A percentile compares a stretch with the other conserved stretches of the same genome.
Conservation (phyloP, 2,797 vertebrate species). For the Acanthopagrus latus region DNA sequence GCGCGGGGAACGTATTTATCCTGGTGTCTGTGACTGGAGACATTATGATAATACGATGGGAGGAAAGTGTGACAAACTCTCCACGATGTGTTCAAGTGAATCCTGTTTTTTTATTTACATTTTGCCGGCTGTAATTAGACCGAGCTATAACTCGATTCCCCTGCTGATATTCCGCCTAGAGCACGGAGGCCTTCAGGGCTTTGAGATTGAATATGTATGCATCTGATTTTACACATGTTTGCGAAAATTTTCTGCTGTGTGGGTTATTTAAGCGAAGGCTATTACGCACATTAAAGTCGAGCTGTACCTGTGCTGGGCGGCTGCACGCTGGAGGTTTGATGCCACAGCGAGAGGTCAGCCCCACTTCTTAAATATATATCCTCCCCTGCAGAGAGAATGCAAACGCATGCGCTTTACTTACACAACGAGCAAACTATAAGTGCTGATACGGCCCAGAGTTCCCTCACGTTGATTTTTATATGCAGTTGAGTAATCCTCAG, state of each 20-base stretch:
- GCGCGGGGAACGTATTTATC: no score
- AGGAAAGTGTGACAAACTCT: neutral
- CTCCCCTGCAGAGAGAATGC: slow-evolving; percentile 48
- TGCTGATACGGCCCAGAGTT: slow-evolving; percentile 66
- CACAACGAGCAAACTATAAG: slow-evolving; percentile 42
- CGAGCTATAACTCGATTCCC: slow-evolving; percentile 12
- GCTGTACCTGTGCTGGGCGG: slow-evolving; percentile 21
- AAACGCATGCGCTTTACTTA: slow-evolving; percentile 61
- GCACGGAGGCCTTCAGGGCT: slow-evolving; percentile 33
- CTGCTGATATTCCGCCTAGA: slow-evolving; percentile 39
- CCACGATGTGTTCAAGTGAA: neutral
- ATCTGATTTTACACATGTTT: slow-evolving; percentile 66
- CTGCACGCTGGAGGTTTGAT: slow-evolving; percentile 29
- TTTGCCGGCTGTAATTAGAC: slow-evolving; percentile 2
- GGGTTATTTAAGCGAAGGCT: slow-evolving; percentile 60
- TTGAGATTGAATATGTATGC: slow-evolving; percentile 64
- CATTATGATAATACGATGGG: neutral
- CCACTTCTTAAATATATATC: slow-evolving; percentile 58
- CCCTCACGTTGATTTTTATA: slow-evolving; percentile 68
- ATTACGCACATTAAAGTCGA: slow-evolving; percentile 61
- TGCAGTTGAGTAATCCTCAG: slow-evolving; percentile 72
- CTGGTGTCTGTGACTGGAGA: no score
- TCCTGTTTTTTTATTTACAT: neutral
- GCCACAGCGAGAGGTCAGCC: slow-evolving; percentile 57
- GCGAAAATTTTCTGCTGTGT: slow-evolving; percentile 64